phyloP scores from a whole-genome alignment of 30 jellyfish, hydroid and myxozoan species.

The Turritopsis dohrnii region DNA sequence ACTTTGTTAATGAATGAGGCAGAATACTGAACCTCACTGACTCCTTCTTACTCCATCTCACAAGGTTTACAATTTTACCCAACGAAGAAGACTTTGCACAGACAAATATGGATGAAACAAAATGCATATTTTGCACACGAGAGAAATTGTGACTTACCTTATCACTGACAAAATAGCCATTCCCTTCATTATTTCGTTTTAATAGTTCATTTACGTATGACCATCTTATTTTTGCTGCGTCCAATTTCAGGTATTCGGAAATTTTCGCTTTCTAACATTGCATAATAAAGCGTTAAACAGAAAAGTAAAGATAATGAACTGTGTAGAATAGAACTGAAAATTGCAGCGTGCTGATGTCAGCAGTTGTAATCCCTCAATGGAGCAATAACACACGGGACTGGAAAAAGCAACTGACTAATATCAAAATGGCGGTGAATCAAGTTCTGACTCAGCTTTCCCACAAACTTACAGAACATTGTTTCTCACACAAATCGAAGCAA shows the following conservation, averaged over 20 bases:
- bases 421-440: no score
- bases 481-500: no score
- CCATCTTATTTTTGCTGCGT: background rate
- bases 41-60: no score
- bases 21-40: no score
- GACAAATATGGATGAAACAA: background rate
- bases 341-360: background rate
- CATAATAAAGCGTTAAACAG: background rate
- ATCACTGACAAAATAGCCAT: background rate
- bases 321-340: no score
- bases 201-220: background rate
- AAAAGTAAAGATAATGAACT: background rate
- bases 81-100: background rate
- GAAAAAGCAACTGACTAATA: no score
- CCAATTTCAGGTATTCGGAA: background rate
- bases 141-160: background rate
- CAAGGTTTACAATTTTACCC: no score
- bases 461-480: no score
- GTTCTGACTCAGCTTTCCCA: no score
- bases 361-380: no score
- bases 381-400: no score
- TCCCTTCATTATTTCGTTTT: background rate
- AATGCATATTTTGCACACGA: background rate
- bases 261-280: background rate
- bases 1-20: no score